Conservation (phyloP, 2,113 vertebrate species). For the Antechinus flavipes region DNA sequence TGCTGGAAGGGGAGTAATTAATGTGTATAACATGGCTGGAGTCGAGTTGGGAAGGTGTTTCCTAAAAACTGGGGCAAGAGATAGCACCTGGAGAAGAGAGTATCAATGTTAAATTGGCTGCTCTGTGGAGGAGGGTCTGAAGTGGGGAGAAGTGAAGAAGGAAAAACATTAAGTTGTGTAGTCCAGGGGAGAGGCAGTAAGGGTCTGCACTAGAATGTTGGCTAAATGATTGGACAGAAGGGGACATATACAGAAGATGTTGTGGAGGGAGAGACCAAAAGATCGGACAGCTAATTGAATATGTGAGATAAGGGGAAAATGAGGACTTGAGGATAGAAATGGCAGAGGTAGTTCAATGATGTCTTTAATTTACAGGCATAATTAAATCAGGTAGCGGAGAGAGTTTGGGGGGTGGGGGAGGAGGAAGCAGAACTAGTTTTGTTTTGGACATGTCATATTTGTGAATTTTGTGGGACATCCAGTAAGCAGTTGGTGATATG, state of each 20-base stretch:
- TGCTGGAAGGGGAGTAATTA: not conserved
- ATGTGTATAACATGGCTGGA: not conserved
- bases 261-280: too few relatives aligned
- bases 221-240: not conserved
- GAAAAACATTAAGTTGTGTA: not conserved
- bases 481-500: not conserved
- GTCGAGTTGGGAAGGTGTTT: not conserved
- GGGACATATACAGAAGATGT: not conserved
- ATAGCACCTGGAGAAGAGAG: not conserved
- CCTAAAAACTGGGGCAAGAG: not conserved
- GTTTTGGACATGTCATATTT: not conserved
- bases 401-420: not conserved
- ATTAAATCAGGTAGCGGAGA: not conserved
- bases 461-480: not conserved
- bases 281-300: not conserved
- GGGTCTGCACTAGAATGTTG: not conserved
- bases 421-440: not conserved
- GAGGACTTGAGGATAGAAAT: not conserved
- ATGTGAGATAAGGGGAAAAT: not conserved
- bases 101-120: not conserved
- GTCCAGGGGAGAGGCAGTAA: not conserved
- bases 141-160: not conserved
- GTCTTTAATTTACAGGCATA: not conserved
- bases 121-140: not conserved
- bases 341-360: not conserved